Evolutionary conservation across 1,140 invertebrate species (phyloP), one percentile per base, ranked within the genome.

Genomic region (Drosophila nikananu): DNA sequence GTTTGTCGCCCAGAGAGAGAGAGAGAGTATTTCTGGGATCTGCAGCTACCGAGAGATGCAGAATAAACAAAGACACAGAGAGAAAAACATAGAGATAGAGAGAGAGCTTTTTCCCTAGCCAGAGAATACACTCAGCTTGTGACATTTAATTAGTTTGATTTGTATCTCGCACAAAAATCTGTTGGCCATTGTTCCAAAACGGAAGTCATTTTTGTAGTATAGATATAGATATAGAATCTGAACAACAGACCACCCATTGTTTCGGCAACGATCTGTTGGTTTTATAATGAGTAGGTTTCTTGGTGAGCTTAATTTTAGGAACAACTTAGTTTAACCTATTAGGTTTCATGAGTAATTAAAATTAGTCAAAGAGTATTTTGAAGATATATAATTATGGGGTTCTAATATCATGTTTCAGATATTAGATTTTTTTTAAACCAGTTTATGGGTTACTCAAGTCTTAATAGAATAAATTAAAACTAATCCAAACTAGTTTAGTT

Each of bases 111-210:
- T 37, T 52, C 13, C 19, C 13, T 7, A 25, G 35, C 21, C 21
- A 62, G 3, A 25, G 32, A 35, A 17, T 25, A 37, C 19, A 21
- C 25, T 17, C 52, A 55, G 54, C 54, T 60, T 60, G 83, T 54
- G 66, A 55, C 78, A 75, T 60, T 64, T 89, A 87, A 87, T 84
- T 89, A 52, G 63, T 59, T 21, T 68, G 61, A 62, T 60, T 30
- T 39, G 73, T 74, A 89, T 83, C 71, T 72, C 3, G 3, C 17
- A 15, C 42, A 23, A 66, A 58, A 61, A 72, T 25, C 73, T 41
- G 25, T 49, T 52, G 48, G 17, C 62, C 39, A 87, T 87, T 87
- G 80, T 87, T 81, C 10, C 9, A 54, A 48, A 87, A 59, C 81
- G 81, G 84, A 89, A 87, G 66, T 61, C 19, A 21, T 23, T 10